Percentiles rank a stretch among this genome's conserved stretches.
These are phyloP conservation scores for Bicyclus anynana DNA, from an alignment of 1,140 invertebrate species.

Conservation along the genomic window DNA sequence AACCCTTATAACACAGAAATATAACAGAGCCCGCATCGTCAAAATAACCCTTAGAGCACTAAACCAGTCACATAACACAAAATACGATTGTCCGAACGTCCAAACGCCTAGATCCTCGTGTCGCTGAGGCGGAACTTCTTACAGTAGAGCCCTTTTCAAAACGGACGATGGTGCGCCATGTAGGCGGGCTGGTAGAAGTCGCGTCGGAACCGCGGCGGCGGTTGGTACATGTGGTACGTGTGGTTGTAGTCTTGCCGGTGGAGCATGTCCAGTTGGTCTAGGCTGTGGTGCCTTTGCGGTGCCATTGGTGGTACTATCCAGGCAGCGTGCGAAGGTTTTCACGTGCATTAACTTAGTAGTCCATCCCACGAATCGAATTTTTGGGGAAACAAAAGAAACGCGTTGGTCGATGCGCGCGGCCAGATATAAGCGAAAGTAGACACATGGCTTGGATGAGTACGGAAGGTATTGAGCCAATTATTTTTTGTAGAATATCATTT, in stretches of 20 bases:
- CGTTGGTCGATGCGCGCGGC: too few species aligned
- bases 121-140: slow-evolving; percentile 71
- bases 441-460: too few species aligned
- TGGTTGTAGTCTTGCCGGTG: slow-evolving; percentile 56
- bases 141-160: slow-evolving; percentile 73
- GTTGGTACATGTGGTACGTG: slow-evolving; percentile 35
- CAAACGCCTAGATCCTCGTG: slow-evolving; percentile 54
- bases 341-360: neutral
- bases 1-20: neutral
- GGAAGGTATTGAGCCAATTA: too few species aligned
- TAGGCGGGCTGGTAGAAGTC: slow-evolving; percentile 58
- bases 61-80: slow-evolving; percentile 6
- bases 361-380: too few species aligned
- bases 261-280: slow-evolving; percentile 69
- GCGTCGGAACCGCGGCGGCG: slow-evolving; percentile 44
- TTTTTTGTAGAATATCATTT: too few species aligned
- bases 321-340: slow-evolving; percentile 54
- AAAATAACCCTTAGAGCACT: neutral
- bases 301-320: slow-evolving; percentile 37
- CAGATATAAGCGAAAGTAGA: too few species aligned
- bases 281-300: slow-evolving; percentile 65
- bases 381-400: too few species aligned
- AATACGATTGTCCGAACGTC: neutral
- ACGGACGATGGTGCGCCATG: slow-evolving; percentile 64
- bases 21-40: neutral